Conservation (phyloP, 1,140 invertebrate genomes). For the Melipona quadrifasciata region DNA sequence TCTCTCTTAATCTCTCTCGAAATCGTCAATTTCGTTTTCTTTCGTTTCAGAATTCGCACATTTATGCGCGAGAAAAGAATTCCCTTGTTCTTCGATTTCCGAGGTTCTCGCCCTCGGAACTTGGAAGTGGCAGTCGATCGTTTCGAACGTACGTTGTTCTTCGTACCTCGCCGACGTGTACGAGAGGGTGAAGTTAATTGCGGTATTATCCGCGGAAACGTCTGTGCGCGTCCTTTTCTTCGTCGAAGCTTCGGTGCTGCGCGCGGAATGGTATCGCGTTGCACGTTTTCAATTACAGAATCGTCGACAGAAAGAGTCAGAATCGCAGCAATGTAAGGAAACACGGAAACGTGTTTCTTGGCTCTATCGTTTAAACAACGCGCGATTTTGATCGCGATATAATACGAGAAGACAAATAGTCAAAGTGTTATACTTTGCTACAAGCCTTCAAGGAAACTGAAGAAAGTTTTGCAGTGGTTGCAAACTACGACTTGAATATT, state of each 20-base stretch:
- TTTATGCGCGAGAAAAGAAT: neutral
- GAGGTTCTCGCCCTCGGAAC: neutral
- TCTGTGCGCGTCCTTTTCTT: neutral
- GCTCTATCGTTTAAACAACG: neutral
- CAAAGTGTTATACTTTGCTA: neutral
- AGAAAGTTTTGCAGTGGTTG: constrained; percentile 8
- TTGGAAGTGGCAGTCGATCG: constrained; percentile 56
- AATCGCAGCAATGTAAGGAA: too few relatives aligned
- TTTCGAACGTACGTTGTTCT: constrained; percentile 1
- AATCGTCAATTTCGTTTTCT: neutral
- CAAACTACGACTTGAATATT: constrained; percentile 14
- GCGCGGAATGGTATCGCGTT: neutral
- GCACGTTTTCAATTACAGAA: neutral
- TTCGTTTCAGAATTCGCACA: neutral
- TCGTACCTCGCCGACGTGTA: neutral
- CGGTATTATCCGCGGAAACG: neutral
- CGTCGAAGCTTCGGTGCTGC: neutral
- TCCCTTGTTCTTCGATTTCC: neutral
- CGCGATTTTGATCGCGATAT: neutral
- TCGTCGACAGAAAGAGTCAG: neutral
- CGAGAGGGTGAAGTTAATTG: constrained; percentile 26
- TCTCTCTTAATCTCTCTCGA: neutral
- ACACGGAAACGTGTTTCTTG: neutral
- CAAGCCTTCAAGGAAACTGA: neutral
- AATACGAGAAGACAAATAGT: neutral